Conservation (phyloP, 2,113 vertebrate species). For the Spilogale gracilis region DNA sequence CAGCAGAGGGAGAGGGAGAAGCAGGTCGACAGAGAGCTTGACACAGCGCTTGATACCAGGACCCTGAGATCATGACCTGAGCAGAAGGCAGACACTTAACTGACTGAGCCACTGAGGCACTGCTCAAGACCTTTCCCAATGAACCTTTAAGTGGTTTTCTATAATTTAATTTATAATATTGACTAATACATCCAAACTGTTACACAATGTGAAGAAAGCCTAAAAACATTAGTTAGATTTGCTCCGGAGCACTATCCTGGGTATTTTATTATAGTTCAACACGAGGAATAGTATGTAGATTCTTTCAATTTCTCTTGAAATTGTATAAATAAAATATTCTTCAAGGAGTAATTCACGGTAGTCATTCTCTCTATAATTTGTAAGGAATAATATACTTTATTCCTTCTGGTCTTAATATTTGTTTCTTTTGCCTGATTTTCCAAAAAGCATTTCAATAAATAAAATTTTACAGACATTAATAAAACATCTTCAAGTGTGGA, state of each 20-base stretch:
- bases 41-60: background rate
- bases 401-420: background rate
- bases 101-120: background rate
- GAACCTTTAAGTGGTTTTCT: background rate
- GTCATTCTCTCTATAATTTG: background rate
- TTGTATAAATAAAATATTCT: background rate
- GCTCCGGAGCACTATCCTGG: background rate
- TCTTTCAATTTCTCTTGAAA: constrained; percentile 9
- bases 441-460: background rate
- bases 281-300: background rate
- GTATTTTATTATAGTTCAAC: background rate
- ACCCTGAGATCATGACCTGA: background rate
- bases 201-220: constrained; percentile 17
- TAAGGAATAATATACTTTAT: background rate
- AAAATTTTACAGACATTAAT: constrained; percentile 23
- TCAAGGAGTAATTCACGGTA: background rate
- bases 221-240: background rate
- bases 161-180: background rate
- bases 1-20: background rate
- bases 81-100: background rate
- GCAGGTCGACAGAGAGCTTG: background rate
- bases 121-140: background rate
- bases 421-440: constrained; percentile 8
- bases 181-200: background rate
- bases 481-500: background rate